Evolutionary conservation across 2,888 invertebrate genomes (phyloP), one percentile per base, ranked within the genome.

Genomic region (Tenthredo mesomela): DNA sequence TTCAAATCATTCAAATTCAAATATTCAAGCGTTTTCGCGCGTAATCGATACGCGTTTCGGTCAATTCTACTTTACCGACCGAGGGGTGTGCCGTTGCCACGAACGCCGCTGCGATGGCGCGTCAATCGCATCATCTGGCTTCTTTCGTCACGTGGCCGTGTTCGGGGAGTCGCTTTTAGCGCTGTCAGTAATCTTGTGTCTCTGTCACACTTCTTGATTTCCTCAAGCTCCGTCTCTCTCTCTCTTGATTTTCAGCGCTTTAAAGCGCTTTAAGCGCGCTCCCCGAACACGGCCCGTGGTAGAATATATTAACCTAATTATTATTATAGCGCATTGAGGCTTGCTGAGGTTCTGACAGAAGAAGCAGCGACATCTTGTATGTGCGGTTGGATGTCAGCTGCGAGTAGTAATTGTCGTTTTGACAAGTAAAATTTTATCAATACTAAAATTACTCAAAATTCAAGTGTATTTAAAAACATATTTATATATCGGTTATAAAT

Each of bases 291-390:
- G n/a, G n/a, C n/a, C n/a, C n/a, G n/a, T n/a, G n/a, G 5, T 40
- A 43, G 43, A 73, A 73, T 43, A 10, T 43, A 43, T 21, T 73
- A 73, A 73, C 21, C 43, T 43, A 73, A 73, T 73, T 43, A 73
- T 40, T 40, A 71, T 71, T 40, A 71, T 50, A 61, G 18, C 6
- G 12, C 37, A 40, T n/a, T n/a, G n/a, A n/a, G n/a, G n/a, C n/a
- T n/a, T n/a, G n/a, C n/a, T n/a, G 40, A 71, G 40, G 43, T 9
- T 9, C 40, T 80, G 80, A 61, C 80, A 61, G 80, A 40, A 61
- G 80, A 40, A 80, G 61, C 37, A 80, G 61, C 80, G 80, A 80
- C 80, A 80, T 80, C 80, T 80, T 80, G 50, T 29, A 54, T 33
- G 47, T 54, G 50, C 54, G 33, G 5, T 77, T 29, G 40, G 80